Evolutionary conservation across 1,140 invertebrate genomes (phyloP).

Genomic region (Aphaenogaster floridana): DNA sequence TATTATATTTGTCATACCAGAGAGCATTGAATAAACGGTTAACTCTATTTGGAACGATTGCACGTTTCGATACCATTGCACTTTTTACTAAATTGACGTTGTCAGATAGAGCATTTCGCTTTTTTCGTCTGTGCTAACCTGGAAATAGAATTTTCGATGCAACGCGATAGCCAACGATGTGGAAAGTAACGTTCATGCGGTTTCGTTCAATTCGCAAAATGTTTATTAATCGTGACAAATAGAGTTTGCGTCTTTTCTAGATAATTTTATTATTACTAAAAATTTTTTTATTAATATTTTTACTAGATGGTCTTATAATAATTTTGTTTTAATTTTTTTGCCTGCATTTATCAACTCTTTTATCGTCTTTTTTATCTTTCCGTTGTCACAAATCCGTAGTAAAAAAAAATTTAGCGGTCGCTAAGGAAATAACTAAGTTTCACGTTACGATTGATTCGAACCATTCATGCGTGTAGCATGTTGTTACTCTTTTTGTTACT

Average conservation of each 20-base stretch:
- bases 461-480: neutral
- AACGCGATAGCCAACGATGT: neutral
- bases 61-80: slow-evolving; percentile 22
- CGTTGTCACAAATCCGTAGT: neutral
- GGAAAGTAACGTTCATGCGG: slow-evolving; percentile 12
- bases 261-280: neutral
- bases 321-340: neutral
- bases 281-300: slow-evolving; percentile 6
- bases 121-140: neutral
- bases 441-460: neutral
- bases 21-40: slow-evolving; percentile 7
- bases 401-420: neutral
- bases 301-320: neutral
- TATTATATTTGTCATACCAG: neutral
- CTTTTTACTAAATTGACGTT: slow-evolving; percentile 19
- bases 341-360: neutral
- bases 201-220: neutral
- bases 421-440: neutral
- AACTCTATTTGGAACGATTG: slow-evolving; percentile 3
- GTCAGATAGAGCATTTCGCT: slow-evolving; percentile 7
- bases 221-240: neutral
- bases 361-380: neutral
- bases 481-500: neutral
- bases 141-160: slow-evolving; percentile 29
- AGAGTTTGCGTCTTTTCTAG: too few species aligned